Evolutionary conservation across 2,797 vertebrate genomes (phyloP).

Genomic region (Salmo trutta): DNA sequence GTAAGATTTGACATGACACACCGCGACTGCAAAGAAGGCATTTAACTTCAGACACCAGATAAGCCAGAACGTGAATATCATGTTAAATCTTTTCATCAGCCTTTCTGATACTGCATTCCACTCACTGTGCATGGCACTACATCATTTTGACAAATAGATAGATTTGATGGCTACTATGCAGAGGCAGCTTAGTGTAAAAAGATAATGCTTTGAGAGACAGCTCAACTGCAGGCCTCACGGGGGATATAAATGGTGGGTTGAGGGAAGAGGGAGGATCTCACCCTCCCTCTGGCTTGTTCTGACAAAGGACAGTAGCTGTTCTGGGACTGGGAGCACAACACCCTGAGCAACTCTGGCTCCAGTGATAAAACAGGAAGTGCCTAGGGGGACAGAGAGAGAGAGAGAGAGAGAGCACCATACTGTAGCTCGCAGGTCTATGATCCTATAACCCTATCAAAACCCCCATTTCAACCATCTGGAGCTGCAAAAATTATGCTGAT

Average conservation of each 20-base stretch:
- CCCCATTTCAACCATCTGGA: not conserved
- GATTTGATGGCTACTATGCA: constrained; percentile 3
- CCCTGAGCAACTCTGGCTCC: not conserved
- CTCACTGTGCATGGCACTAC: not conserved
- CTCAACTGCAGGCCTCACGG: constrained; percentile 21
- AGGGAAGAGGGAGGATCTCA: constrained; percentile 11
- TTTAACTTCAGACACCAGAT: not conserved
- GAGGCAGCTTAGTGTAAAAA: not conserved
- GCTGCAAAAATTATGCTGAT: not conserved
- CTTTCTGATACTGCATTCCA: not conserved
- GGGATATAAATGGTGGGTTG: constrained; percentile 34
- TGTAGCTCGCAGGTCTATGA: not conserved
- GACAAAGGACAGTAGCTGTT: constrained; percentile 29
- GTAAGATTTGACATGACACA: not conserved
- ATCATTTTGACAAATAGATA: not conserved
- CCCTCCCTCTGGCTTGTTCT: constrained; percentile 26
- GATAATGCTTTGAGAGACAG: constrained; percentile 15
- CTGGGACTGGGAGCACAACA: constrained; percentile 17
- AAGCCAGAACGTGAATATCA: not conserved
- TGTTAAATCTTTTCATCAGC: not conserved
- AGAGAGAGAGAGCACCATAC: not conserved
- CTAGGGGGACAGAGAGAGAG: not conserved
- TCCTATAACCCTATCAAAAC: not conserved
- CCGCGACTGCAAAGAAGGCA: not conserved
- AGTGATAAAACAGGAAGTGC: not conserved